Evolutionary conservation across 2,797 vertebrate genomes (phyloP).

Genomic region (Pseudopleuronectes americanus): DNA sequence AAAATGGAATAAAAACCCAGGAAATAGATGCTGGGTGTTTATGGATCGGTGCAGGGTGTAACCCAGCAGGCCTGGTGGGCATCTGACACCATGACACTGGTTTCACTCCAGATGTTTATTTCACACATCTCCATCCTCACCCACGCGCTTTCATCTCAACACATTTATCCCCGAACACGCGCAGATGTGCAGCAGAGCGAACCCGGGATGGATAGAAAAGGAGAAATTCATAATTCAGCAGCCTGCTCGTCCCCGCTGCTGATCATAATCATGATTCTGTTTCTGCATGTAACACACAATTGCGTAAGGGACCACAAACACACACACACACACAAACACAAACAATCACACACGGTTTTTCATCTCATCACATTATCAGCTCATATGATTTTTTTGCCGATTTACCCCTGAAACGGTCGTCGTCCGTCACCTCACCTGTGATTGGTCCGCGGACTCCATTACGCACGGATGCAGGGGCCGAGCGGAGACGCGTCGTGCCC

Average conservation of each 20-base stretch:
- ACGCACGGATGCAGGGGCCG: constrained; percentile 63
- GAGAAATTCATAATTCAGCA: not conserved
- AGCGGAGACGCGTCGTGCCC: constrained; percentile 50
- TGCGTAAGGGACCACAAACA: no score
- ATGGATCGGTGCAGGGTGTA: constrained; percentile 50
- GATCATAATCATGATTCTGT: not conserved
- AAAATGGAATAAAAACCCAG: not conserved
- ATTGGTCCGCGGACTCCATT: constrained; percentile 71
- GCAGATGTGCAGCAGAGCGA: constrained; percentile 1
- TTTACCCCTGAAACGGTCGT: constrained; percentile 64
- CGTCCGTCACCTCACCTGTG: constrained; percentile 69
- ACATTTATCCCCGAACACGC: no score
- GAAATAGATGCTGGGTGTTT: not conserved
- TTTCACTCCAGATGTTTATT: constrained; percentile 36
- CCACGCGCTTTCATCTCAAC: no score
- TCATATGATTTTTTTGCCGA: not conserved
- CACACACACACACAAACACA: no score
- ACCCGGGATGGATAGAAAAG: constrained; percentile 15
- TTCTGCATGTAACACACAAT: not conserved
- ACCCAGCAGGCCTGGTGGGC: constrained; percentile 58
- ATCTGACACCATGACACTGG: constrained; percentile 42
- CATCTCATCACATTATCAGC: constrained; percentile 17
- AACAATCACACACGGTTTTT: not conserved
- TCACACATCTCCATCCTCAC: not conserved
- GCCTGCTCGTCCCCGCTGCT: not conserved